Percentiles rank a stretch among this genome's conserved stretches.
phyloP scores from a whole-genome alignment of 2,113 vertebrate genomes.

The Panurus biarmicus region DNA sequence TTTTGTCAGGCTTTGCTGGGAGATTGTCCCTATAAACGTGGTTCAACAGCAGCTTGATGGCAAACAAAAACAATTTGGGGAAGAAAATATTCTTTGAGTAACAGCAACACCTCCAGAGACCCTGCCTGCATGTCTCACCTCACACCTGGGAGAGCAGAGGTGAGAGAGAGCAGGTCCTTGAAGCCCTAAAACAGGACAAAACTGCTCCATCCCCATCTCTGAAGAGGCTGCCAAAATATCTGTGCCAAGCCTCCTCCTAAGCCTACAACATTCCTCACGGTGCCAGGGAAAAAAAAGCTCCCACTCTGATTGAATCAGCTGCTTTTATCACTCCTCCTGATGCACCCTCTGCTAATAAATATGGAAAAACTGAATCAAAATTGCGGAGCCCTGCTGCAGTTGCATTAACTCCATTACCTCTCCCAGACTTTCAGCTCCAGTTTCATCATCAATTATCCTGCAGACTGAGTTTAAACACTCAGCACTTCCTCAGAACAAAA shows the following conservation, averaged over 20 bases:
- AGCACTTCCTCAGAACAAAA: not conserved
- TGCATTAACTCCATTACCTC: not conserved
- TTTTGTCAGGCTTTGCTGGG: not conserved
- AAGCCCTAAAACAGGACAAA: not conserved
- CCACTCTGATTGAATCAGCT: not conserved
- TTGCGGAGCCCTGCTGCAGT: not conserved
- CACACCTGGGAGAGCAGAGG: accelerated
- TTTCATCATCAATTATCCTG: not conserved
- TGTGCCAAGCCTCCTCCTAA: not conserved
- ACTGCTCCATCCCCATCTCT: not conserved
- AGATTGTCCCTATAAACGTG: not conserved
- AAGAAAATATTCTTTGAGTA: not conserved
- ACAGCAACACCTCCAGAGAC: not conserved
- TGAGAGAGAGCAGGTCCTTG: not conserved
- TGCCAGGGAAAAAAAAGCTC: not conserved
- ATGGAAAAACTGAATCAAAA: not conserved
- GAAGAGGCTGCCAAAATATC: not conserved
- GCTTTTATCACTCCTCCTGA: not conserved
- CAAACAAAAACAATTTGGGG: not conserved
- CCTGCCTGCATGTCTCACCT: not conserved
- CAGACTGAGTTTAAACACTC: not conserved
- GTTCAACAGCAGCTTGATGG: not conserved
- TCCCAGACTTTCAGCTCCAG: not conserved
- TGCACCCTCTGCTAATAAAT: not conserved
- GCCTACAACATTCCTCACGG: not conserved